Conservation (phyloP, 2,888 invertebrate genomes). For the Anoplius nigerrimus region DNA sequence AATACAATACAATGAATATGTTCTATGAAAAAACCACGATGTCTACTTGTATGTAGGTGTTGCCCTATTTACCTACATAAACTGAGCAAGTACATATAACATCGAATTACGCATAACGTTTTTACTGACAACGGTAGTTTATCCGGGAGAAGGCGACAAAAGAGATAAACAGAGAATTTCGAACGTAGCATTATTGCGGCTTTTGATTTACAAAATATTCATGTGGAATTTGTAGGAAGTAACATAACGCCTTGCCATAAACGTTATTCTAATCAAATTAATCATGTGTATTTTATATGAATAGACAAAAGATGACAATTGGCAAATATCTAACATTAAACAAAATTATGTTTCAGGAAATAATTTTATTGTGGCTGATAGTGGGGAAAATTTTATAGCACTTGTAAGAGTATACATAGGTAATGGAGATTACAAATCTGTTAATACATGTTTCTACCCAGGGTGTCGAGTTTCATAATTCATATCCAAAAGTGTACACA, state of each 20-base stretch:
- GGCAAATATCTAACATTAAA: slow-evolving; percentile 47
- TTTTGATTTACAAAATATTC: neutral
- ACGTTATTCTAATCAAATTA: neutral
- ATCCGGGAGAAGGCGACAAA: no score
- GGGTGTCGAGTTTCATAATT: slow-evolving; percentile 55
- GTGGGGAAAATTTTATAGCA: slow-evolving; percentile 68
- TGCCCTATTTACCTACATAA: no score
- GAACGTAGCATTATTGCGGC: no score
- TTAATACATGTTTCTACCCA: slow-evolving; percentile 54
- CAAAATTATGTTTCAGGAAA: slow-evolving; percentile 72
- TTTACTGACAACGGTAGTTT: neutral
- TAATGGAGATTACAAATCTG: slow-evolving; percentile 60
- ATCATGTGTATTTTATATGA: slow-evolving; percentile 25
- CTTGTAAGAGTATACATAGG: slow-evolving; percentile 69
- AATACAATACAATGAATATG: no score
- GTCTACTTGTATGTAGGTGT: no score
- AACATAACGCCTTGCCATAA: slow-evolving; percentile 30
- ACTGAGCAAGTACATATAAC: no score
- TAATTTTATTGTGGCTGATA: slow-evolving; percentile 70
- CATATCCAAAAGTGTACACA: slow-evolving; percentile 41
- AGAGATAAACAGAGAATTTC: no score
- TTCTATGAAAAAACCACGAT: no score
- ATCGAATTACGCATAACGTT: neutral
- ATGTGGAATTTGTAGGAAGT: slow-evolving; percentile 51
- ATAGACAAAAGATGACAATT: slow-evolving; percentile 39